Conservation (phyloP, 1,140 invertebrate genomes). For the Triops longicaudatus region DNA sequence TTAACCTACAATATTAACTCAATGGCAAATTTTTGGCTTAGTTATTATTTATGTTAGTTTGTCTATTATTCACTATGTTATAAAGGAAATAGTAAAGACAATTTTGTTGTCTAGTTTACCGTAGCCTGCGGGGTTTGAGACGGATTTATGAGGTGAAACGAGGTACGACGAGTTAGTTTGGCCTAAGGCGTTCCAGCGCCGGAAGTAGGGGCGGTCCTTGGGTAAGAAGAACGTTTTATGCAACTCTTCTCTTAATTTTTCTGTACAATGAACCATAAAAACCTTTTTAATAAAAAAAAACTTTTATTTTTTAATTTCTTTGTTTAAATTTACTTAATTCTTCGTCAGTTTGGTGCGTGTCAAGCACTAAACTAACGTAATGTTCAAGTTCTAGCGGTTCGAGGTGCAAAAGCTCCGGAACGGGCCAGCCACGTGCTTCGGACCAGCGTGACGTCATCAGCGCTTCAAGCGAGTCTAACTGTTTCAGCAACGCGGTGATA, state of each 20-base stretch:
- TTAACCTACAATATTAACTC: too few relatives aligned
- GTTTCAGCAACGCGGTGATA: conserved; percentile 51
- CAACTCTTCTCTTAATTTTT: conserved; percentile 48
- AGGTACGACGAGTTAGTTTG: neutral
- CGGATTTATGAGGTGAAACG: conserved; percentile 44
- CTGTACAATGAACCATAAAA: conserved; percentile 39
- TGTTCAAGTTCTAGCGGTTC: conserved; percentile 55
- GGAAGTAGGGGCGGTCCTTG: conserved; percentile 57
- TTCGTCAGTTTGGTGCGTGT: conserved; percentile 51
- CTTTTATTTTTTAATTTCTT: too few relatives aligned
- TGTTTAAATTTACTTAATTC: conserved; percentile 55
- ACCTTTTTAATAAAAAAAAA: conserved; percentile 33
- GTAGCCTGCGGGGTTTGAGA: conserved; percentile 47
- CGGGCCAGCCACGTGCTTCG: conserved; percentile 41
- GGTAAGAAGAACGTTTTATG: conserved; percentile 61
- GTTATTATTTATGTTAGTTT: too few relatives aligned
- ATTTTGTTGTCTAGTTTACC: conserved; percentile 47
- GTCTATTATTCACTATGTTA: too few relatives aligned
- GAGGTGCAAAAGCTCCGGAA: conserved; percentile 56
- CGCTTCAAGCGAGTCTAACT: conserved; percentile 39
- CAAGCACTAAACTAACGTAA: conserved; percentile 63
- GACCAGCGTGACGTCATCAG: conserved; percentile 39
- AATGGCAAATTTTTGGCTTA: too few relatives aligned
- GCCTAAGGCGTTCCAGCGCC: conserved; percentile 40
- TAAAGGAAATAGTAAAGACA: conserved; percentile 77